Percentiles rank a stretch among this genome's conserved stretches.
Conservation (phyloP, 92 coral and sea anemone genomes). For the Diadumene lineata region DNA sequence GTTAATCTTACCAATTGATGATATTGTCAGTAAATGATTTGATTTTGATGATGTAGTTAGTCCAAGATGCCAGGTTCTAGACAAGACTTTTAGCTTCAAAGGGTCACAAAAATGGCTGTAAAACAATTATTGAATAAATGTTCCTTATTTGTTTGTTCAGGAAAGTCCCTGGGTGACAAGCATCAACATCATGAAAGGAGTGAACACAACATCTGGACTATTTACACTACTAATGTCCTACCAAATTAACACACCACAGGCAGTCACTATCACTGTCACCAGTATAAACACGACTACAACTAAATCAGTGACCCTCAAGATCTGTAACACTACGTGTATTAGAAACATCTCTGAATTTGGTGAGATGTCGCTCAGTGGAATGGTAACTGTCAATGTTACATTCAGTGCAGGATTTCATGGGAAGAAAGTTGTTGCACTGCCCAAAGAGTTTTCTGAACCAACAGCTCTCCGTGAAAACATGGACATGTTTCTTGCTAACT, state of each 20-base stretch:
- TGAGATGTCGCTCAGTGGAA: conserved; percentile 47
- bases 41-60: too few relatives aligned
- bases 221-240: conserved; percentile 60
- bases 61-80: too few relatives aligned
- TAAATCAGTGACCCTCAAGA: conserved; percentile 20
- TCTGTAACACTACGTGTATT: conserved; percentile 39
- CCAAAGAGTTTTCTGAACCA: conserved; percentile 73
- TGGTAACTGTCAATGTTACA: conserved; percentile 60
- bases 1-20: too few relatives aligned
- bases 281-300: conserved; percentile 8
- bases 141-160: conserved; percentile 12
- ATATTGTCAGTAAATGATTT: too few relatives aligned
- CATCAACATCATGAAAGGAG: conserved; percentile 37
- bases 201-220: conserved; percentile 37
- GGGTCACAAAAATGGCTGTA: neutral
- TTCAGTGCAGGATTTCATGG: conserved; percentile 41
- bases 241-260: conserved; percentile 34
- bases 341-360: conserved; percentile 62
- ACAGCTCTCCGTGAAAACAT: conserved; percentile 41
- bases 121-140: neutral
- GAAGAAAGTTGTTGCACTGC: conserved; percentile 55
- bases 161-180: conserved; percentile 52
- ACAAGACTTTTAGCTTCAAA: too few relatives aligned
- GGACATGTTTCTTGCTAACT: conserved; percentile 64
- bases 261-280: conserved; percentile 35